A percentile compares a stretch with the other conserved stretches of the same genome.
Evolutionary conservation across 2,797 vertebrate species (phyloP).

Genomic region (Babyrousa celebensis): DNA sequence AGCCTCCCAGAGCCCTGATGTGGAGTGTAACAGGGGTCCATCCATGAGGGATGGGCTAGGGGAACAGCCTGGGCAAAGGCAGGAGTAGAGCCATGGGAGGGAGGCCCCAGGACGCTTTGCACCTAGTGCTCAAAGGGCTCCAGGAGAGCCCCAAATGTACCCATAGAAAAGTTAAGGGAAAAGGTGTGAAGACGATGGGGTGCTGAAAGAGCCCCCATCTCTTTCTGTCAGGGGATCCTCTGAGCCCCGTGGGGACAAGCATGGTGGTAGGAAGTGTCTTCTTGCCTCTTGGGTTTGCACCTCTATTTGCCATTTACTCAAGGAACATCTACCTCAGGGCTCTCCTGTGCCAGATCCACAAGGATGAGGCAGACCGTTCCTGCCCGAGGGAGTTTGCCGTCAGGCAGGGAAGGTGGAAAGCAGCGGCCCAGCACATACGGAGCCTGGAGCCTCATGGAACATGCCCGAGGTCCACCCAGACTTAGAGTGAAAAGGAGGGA

Average conservation of each 20-base stretch:
- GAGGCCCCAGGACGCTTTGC: neutral
- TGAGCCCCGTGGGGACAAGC: neutral
- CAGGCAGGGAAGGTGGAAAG: neutral
- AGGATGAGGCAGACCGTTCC: neutral
- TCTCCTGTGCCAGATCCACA: neutral
- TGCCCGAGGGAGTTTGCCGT: neutral
- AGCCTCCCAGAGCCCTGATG: neutral
- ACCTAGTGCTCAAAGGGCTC: neutral
- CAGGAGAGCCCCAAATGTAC: neutral
- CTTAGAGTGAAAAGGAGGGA: neutral
- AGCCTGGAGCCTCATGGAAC: neutral
- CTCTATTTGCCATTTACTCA: neutral
- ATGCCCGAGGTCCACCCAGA: neutral
- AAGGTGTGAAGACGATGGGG: neutral
- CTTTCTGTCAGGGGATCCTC: neutral
- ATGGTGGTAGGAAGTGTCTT: neutral
- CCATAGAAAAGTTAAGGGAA: neutral
- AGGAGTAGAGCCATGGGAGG: neutral
- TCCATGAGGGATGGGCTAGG: neutral
- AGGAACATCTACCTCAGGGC: neutral
- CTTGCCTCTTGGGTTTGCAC: neutral
- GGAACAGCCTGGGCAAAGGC: neutral
- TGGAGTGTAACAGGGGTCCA: neutral
- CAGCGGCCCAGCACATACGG: fast-evolving
- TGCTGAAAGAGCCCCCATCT: neutral